Percentiles rank a stretch among this genome's conserved stretches.
Evolutionary conservation across 2,113 vertebrate genomes (phyloP).

Genomic region (Phyllostomus discolor): DNA sequence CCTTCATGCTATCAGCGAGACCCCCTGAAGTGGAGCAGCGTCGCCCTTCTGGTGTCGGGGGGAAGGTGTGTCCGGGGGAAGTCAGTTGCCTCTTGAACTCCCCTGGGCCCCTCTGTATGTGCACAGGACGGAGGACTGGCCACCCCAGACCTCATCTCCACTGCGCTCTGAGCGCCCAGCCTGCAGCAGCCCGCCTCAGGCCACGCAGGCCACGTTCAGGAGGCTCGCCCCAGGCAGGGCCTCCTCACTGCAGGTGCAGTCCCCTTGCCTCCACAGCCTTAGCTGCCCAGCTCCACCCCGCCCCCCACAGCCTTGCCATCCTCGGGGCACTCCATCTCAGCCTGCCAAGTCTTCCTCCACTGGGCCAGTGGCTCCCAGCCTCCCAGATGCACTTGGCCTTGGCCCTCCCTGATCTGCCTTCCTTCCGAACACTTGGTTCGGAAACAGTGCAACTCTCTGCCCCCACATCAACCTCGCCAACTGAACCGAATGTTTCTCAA

Average conservation of each 20-base stretch:
- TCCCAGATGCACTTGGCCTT: background rate
- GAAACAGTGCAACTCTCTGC: too few relatives aligned
- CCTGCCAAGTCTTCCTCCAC: background rate
- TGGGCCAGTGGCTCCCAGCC: background rate
- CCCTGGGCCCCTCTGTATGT: accelerated
- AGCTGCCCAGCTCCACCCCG: too few relatives aligned
- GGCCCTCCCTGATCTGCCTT: background rate
- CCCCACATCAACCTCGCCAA: background rate
- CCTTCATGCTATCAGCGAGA: accelerated
- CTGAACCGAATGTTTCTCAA: background rate
- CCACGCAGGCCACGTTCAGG: background rate
- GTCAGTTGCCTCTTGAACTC: background rate
- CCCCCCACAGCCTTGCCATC: background rate
- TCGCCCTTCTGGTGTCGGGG: background rate
- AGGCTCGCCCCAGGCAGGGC: background rate
- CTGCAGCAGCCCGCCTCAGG: background rate
- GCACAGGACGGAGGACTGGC: background rate
- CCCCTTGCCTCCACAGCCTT: background rate
- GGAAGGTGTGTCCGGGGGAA: background rate
- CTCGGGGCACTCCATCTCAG: background rate
- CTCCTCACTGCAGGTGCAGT: background rate
- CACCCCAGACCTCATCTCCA: background rate
- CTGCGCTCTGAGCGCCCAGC: accelerated
- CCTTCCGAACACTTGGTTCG: too few relatives aligned
- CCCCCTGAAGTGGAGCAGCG: background rate